Evolutionary conservation across 2,797 vertebrate genomes (phyloP).

Genomic region (Typhlichthys eigenmanni): DNA sequence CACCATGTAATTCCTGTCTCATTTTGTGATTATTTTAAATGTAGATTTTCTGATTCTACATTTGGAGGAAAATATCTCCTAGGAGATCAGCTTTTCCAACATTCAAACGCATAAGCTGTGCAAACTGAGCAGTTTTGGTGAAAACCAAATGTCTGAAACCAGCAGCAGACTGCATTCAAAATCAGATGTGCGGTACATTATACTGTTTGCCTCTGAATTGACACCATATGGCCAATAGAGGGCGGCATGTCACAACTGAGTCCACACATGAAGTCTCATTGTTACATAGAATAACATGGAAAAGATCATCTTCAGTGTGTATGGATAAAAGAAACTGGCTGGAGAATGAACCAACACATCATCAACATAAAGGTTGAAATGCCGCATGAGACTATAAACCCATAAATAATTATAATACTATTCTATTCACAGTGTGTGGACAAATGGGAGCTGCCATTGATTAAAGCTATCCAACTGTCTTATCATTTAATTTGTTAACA

Average conservation of each 20-base stretch:
- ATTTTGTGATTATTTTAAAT: no score
- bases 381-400: slow-evolving; percentile 10
- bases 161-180: background rate
- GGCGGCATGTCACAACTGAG: slow-evolving; percentile 46
- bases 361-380: slow-evolving; percentile 2
- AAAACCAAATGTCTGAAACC: no score
- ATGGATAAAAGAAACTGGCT: slow-evolving; percentile 40
- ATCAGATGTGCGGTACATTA: background rate
- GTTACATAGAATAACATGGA: background rate
- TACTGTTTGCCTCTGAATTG: slow-evolving; percentile 14
- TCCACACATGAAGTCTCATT: slow-evolving; percentile 1
- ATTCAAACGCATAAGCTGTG: no score
- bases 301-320: slow-evolving; percentile 13
- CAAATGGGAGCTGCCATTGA: slow-evolving; percentile 1
- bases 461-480: slow-evolving; percentile 4
- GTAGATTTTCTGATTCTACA: no score
- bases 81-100: no score
- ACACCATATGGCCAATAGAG: slow-evolving; percentile 42
- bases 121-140: no score
- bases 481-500: background rate
- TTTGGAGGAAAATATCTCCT: no score
- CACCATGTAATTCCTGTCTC: no score
- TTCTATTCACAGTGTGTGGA: background rate
- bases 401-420: background rate
- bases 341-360: slow-evolving; percentile 1